These are phyloP conservation scores for Crepidodera aurea DNA, from an alignment of 2,888 invertebrate species.

Conservation along the genomic window DNA sequence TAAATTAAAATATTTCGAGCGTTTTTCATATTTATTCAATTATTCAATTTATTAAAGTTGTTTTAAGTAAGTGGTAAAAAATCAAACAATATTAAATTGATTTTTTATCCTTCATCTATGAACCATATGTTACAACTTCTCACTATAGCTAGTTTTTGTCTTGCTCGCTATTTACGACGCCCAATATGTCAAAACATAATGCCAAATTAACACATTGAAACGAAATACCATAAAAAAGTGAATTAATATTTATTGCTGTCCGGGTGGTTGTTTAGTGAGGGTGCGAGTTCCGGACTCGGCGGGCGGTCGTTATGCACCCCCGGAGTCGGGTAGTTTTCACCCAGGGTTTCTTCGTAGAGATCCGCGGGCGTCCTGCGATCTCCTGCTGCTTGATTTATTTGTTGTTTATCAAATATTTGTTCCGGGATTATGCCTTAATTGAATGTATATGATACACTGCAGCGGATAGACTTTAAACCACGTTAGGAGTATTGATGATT, in stretches of 20 bases:
- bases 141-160: neutral
- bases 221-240: constrained; percentile 52
- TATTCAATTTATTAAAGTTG: no score
- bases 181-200: constrained; percentile 53
- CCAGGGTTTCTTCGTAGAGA: constrained; percentile 34
- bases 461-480: constrained; percentile 1
- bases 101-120: neutral
- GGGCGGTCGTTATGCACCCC: constrained; percentile 44
- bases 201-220: constrained; percentile 55
- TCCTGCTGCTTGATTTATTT: constrained; percentile 52
- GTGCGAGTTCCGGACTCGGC: constrained; percentile 33
- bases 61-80: no score
- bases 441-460: constrained; percentile 21
- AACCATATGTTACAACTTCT: constrained; percentile 1
- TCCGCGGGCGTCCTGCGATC: constrained; percentile 44
- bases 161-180: constrained; percentile 37
- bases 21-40: no score
- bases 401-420: constrained; percentile 43
- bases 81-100: constrained; percentile 1
- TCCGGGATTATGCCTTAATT: constrained; percentile 23
- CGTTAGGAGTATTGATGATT: neutral
- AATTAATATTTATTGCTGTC: constrained; percentile 56
- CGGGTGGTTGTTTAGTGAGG: constrained; percentile 48
- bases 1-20: no score
- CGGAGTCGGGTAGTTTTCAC: constrained; percentile 34